Evolutionary conservation across 2,113 vertebrate species (phyloP).

Genomic region (Ciconia stormi): DNA sequence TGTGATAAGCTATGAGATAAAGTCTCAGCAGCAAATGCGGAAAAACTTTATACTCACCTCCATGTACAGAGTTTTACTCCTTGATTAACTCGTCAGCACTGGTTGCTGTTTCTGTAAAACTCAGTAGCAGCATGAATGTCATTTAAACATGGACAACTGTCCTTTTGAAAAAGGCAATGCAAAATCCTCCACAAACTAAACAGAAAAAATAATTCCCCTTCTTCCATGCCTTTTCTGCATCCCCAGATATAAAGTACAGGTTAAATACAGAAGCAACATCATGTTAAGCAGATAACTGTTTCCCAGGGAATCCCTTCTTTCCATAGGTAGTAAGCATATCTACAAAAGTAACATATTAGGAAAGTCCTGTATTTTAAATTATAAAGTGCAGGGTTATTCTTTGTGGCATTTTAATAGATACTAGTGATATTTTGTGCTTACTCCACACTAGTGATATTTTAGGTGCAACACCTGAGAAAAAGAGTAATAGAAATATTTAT

Average conservation of each 20-base stretch:
- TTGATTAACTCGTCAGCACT: not conserved
- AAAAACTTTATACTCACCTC: not conserved
- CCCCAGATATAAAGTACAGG: not conserved
- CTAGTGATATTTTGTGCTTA: not conserved
- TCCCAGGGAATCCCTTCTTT: not conserved
- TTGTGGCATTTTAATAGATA: not conserved
- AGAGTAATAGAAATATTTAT: not conserved
- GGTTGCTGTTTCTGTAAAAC: not conserved
- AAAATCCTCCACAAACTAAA: not conserved
- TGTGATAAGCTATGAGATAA: conserved; percentile 23
- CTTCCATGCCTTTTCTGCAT: not conserved
- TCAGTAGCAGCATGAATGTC: not conserved
- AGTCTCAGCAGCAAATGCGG: not conserved
- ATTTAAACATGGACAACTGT: not conserved
- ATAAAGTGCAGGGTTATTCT: not conserved
- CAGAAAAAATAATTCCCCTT: not conserved
- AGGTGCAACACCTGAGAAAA: not conserved
- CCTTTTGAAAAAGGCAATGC: not conserved
- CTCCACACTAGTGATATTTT: not conserved
- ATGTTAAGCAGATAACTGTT: not conserved
- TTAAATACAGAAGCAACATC: not conserved
- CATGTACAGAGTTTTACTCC: not conserved
- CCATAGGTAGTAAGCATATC: not conserved
- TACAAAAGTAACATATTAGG: not conserved
- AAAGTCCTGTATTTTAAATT: not conserved